These are phyloP conservation scores for Sisyra terminalis DNA, from an alignment of 2,888 invertebrate genomes.

Conservation along the genomic window DNA sequence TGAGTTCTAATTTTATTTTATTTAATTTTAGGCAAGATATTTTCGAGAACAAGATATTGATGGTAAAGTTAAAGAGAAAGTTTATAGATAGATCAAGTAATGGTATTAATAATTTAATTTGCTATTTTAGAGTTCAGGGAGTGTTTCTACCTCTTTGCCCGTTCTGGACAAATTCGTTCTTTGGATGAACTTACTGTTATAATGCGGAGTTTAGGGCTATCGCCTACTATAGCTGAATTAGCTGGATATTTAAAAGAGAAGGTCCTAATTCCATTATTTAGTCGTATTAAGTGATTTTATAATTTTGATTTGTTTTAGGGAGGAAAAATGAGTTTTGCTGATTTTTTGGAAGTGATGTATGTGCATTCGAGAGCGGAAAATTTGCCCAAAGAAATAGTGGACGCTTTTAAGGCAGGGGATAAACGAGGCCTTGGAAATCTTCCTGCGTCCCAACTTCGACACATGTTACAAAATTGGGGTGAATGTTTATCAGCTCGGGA, in stretches of 20 bases:
- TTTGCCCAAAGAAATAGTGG: conserved; percentile 67
- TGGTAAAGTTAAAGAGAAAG: conserved; percentile 39
- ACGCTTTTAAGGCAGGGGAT: conserved; percentile 83
- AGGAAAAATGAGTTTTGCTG: conserved; percentile 88
- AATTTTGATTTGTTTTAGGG: conserved; percentile 29
- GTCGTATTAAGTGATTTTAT: neutral
- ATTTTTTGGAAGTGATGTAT: conserved; percentile 91
- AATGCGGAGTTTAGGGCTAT: conserved; percentile 87
- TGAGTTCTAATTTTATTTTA: neutral
- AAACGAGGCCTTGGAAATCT: conserved; percentile 53
- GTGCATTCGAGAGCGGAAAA: conserved; percentile 74
- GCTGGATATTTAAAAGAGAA: conserved; percentile 63
- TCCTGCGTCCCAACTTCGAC: conserved; percentile 65
- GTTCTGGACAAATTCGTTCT: conserved; percentile 74
- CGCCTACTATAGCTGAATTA: conserved; percentile 84
- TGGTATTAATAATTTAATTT: conserved; percentile 4
- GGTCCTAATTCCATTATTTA: conserved; percentile 12
- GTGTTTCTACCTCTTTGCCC: conserved; percentile 88
- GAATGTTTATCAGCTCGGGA: conserved; percentile 64
- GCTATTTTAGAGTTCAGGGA: conserved; percentile 73
- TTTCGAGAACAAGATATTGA: conserved; percentile 92
- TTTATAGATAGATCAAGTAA: conserved; percentile 2
- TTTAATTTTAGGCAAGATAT: conserved; percentile 62
- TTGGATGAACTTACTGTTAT: conserved; percentile 84
- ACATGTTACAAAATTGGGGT: conserved; percentile 82